Percentiles rank a stretch among this genome's conserved stretches.
Evolutionary conservation across 1,140 invertebrate species (phyloP).

Genomic region (Calephelis virginiensis): DNA sequence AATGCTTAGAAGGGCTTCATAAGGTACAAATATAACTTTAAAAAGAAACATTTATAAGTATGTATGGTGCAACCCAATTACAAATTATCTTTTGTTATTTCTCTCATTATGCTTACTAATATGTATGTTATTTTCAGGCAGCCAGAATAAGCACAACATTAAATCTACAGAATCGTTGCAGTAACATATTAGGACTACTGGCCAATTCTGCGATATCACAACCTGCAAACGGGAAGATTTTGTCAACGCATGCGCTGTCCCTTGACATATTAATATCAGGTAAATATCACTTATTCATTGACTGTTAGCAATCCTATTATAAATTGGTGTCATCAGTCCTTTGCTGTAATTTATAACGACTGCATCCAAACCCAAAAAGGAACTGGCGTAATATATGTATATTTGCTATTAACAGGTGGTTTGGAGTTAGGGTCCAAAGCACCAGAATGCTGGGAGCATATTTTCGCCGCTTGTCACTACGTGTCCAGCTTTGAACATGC

Average conservation of each 20-base stretch:
- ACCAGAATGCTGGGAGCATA: slow-evolving; percentile 94
- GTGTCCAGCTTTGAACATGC: slow-evolving; percentile 93
- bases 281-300: slow-evolving; percentile 27
- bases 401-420: slow-evolving; percentile 80
- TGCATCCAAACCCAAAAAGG: not conserved
- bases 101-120: no score
- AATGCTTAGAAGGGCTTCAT: slow-evolving; percentile 92
- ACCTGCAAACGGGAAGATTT: slow-evolving; percentile 84
- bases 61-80: no score
- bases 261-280: slow-evolving; percentile 89
- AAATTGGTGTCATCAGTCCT: no score
- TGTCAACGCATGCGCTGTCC: slow-evolving; percentile 92
- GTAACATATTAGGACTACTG: slow-evolving; percentile 88
- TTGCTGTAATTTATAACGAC: not conserved
- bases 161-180: slow-evolving; percentile 90
- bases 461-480: slow-evolving; percentile 94
- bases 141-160: slow-evolving; percentile 86
- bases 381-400: not conserved
- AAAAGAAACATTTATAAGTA: not conserved
- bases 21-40: slow-evolving; percentile 79
- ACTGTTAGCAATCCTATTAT: no score
- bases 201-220: slow-evolving; percentile 87
- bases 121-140: slow-evolving; percentile 73
- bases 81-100: no score
- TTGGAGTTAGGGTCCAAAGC: slow-evolving; percentile 94